Percentiles rank a stretch among this genome's conserved stretches.
phyloP scores from a whole-genome alignment of 2,888 invertebrate species.

The Spatulosminthurus flaviceps region DNA sequence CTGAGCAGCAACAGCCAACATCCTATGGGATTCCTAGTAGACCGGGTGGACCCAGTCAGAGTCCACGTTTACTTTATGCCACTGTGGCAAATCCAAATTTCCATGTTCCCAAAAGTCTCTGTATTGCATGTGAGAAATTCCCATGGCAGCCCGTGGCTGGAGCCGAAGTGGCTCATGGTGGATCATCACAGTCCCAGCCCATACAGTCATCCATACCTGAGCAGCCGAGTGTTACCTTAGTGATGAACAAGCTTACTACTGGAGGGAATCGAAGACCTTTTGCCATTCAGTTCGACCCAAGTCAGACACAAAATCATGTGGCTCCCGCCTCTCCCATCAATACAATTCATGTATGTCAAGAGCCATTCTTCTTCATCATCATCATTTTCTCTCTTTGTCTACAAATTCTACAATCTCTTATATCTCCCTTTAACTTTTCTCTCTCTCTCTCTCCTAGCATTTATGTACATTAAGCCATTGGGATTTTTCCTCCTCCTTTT shows the following conservation, averaged over 20 bases:
- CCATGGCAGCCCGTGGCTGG: conserved; percentile 63
- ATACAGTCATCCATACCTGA: conserved; percentile 15
- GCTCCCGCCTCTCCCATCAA: not conserved
- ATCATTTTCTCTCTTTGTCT: not conserved
- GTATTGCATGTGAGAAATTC: conserved; percentile 62
- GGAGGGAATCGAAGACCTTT: conserved; percentile 56
- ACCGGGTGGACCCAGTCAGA: conserved; percentile 1
- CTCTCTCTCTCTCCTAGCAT: no score
- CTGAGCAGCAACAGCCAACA: conserved; percentile 25
- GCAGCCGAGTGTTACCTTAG: conserved; percentile 53
- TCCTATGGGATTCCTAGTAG: not conserved
- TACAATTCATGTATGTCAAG: not conserved
- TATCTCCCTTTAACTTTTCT: not conserved
- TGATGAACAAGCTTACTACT: conserved; percentile 56
- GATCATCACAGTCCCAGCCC: conserved; percentile 5
- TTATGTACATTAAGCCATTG: no score
- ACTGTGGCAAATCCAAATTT: conserved; percentile 46
- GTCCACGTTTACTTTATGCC: conserved; percentile 13
- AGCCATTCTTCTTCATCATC: not conserved
- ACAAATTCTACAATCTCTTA: not conserved
- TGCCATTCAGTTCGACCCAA: conserved; percentile 59
- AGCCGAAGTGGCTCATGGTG: conserved; percentile 42
- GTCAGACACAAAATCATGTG: conserved; percentile 52
- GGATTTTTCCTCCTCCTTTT: no score
- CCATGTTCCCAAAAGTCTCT: conserved; percentile 61